phyloP scores from a whole-genome alignment of 2,113 vertebrate genomes.

The Sisor rabdophorus region DNA sequence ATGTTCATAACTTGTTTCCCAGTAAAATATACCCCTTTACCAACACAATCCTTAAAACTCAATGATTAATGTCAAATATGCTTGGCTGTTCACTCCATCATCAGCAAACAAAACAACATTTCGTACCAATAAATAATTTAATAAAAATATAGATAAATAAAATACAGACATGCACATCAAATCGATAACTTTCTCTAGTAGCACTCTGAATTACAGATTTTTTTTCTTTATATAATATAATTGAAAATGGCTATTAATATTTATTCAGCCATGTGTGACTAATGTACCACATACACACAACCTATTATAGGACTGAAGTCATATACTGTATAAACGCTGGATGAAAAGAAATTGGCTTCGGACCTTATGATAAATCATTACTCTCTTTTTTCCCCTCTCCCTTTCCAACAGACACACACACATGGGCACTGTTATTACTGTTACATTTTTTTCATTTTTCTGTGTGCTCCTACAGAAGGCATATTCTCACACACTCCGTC shows the following conservation, averaged over 20 bases:
- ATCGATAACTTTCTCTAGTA: background rate
- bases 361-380: constrained; percentile 36
- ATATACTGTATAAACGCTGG: constrained; percentile 36
- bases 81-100: background rate
- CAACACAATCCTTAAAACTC: background rate
- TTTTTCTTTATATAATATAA: background rate
- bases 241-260: constrained; percentile 22
- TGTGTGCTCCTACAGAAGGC: background rate
- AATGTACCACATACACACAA: background rate
- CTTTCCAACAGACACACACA: constrained; percentile 3
- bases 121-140: background rate
- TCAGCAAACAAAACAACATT: background rate
- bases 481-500: background rate
- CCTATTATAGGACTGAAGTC: background rate
- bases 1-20: background rate
- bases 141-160: background rate
- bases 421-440: constrained; percentile 27
- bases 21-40: too few relatives aligned
- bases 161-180: background rate
- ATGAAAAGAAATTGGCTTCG: constrained; percentile 35
- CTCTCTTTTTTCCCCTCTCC: background rate
- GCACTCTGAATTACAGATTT: background rate
- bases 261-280: background rate
- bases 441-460: constrained; percentile 33
- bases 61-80: background rate